These are phyloP conservation scores for Pseudanteris insignis DNA, from an alignment of 2,888 invertebrate genomes.

Conservation along the genomic window DNA sequence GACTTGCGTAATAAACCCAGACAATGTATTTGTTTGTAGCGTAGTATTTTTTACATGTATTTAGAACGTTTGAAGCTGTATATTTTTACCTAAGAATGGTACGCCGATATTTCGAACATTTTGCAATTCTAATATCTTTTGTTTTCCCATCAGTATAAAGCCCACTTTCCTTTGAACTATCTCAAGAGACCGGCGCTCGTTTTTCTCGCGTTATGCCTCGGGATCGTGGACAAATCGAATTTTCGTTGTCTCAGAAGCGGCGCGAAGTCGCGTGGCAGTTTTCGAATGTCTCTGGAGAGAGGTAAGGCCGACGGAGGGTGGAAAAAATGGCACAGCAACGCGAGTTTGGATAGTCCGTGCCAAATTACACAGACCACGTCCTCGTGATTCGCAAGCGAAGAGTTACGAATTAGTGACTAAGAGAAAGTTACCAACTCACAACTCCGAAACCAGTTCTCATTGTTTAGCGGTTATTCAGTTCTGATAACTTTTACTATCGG, in stretches of 20 bases:
- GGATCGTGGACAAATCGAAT: constrained; percentile 42
- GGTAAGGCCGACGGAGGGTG: constrained; percentile 28
- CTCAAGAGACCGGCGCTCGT: constrained; percentile 41
- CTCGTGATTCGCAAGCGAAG: constrained; percentile 16
- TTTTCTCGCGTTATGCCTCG: constrained; percentile 38
- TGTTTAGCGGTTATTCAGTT: too few species aligned
- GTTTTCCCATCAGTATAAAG: constrained; percentile 36
- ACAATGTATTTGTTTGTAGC: too few species aligned
- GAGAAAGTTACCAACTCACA: too few species aligned
- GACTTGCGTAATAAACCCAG: too few species aligned
- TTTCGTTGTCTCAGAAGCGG: constrained; percentile 33
- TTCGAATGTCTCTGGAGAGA: constrained; percentile 44
- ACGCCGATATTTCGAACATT: constrained; percentile 36
- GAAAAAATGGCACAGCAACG: constrained; percentile 32
- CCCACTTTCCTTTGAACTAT: constrained; percentile 39
- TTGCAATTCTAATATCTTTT: constrained; percentile 43
- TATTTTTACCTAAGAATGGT: too few species aligned
- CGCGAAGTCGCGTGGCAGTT: constrained; percentile 57
- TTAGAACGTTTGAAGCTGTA: too few species aligned
- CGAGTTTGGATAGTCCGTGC: constrained; percentile 29
- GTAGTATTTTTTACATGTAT: too few species aligned
- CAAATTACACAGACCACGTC: constrained; percentile 28
- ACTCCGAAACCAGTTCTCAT: too few species aligned
- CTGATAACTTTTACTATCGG: too few species aligned
- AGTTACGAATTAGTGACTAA: too few species aligned